Evolutionary conservation across 2,797 vertebrate genomes (phyloP).

Genomic region (Lagocephalus sceleratus): DNA sequence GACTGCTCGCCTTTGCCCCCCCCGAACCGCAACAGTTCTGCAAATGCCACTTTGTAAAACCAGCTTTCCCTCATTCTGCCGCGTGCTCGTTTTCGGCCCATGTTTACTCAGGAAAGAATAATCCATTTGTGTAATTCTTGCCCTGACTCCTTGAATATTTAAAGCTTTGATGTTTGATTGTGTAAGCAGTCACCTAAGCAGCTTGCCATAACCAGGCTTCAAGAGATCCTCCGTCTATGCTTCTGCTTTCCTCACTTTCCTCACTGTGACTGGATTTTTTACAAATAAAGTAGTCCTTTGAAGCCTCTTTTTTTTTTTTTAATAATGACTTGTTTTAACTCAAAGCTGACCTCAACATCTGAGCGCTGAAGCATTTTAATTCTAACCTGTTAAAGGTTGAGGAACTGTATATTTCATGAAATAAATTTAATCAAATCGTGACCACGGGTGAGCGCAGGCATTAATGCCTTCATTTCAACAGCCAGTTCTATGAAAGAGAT

Average conservation of each 20-base stretch:
- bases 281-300: conserved; percentile 58
- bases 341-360: conserved; percentile 32
- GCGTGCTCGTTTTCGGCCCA: conserved; percentile 19
- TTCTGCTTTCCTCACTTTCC: conserved; percentile 18
- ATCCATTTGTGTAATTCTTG: conserved; percentile 56
- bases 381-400: neutral
- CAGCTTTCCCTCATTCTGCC: conserved; percentile 2
- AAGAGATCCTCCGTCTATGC: conserved; percentile 35
- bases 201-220: conserved; percentile 56
- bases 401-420: conserved; percentile 23
- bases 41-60: conserved; percentile 16
- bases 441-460: conserved; percentile 16
- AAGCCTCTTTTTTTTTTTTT: conserved; percentile 53
- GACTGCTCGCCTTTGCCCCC: too few species aligned
- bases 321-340: conserved; percentile 67
- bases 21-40: too few species aligned
- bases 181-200: conserved; percentile 60
- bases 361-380: conserved; percentile 18
- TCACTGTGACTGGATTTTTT: conserved; percentile 49
- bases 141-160: conserved; percentile 52
- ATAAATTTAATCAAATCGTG: conserved; percentile 30
- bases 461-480: conserved; percentile 20
- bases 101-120: conserved; percentile 54
- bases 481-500: conserved; percentile 24
- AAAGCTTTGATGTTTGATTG: conserved; percentile 65